Evolutionary conservation across 1,140 invertebrate species (phyloP).

Genomic region (Leptinotarsa lineolata): DNA sequence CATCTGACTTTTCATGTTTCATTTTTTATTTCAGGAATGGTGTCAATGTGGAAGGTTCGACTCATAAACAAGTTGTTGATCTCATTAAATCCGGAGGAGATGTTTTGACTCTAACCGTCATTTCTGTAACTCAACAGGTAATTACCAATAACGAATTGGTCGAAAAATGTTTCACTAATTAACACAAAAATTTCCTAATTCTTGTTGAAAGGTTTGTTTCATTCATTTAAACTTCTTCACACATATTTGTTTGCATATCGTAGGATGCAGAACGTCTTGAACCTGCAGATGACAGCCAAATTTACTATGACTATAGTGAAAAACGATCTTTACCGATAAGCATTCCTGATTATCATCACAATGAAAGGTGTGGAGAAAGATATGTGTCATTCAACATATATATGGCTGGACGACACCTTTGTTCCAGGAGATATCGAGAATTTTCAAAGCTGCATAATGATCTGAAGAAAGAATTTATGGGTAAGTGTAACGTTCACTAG

Average conservation of each 20-base stretch:
- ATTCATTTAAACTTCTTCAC: too few species aligned
- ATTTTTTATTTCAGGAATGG: slow-evolving; percentile 79
- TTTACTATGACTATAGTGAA: slow-evolving; percentile 96
- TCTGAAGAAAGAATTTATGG: slow-evolving; percentile 94
- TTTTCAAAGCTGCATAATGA: slow-evolving; percentile 89
- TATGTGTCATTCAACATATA: slow-evolving; percentile 98
- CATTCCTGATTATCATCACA: slow-evolving; percentile 91
- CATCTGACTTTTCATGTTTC: not conserved
- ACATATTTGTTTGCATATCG: slow-evolving; percentile 18
- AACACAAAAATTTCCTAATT: not conserved
- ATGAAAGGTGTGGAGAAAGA: slow-evolving; percentile 82
- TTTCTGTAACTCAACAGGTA: slow-evolving; percentile 91
- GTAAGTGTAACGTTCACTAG: slow-evolving; percentile 45
- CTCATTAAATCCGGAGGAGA: slow-evolving; percentile 98
- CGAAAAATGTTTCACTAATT: not conserved
- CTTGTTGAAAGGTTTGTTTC: not conserved
- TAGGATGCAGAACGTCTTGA: slow-evolving; percentile 84
- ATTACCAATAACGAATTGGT: slow-evolving; percentile 19
- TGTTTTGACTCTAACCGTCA: slow-evolving; percentile 91
- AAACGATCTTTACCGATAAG: slow-evolving; percentile 97
- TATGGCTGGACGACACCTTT: slow-evolving; percentile 97
- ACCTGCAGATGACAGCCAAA: slow-evolving; percentile 83
- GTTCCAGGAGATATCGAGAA: slow-evolving; percentile 93
- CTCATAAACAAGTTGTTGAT: slow-evolving; percentile 99
- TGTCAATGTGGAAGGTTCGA: slow-evolving; percentile 96